Base-by-base conservation (phyloP, 1,140 invertebrate species). In the Ganaspis sp. region DNA sequence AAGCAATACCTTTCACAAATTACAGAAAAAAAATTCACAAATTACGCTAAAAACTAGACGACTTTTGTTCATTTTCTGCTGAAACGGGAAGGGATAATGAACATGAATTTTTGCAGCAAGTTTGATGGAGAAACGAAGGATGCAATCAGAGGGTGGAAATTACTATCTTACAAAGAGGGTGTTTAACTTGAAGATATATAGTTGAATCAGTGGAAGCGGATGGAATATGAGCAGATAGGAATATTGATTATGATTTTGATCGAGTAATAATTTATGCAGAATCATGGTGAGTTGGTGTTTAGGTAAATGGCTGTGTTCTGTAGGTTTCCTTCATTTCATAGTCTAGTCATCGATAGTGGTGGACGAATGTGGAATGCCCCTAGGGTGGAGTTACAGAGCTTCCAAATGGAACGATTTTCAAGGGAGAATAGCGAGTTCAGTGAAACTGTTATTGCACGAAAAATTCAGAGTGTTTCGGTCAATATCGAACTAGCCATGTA, bases 81-180 rank as follows among this genome's bases (percentile, higher is more conserved):
- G n/a, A n/a, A n/a, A n/a, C n/a, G n/a, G n/a, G n/a, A n/a, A n/a
- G n/a, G n/a, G n/a, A n/a, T n/a, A n/a, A n/a, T n/a, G n/a, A 34
- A 34, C 29, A 34, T 2, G 2, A 34, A 34, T 34, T 34, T 73
- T 77, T n/a, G 73, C 15, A 11, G 29, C 64, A 75, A 77, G 72
- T 76, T 81, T 69, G 72, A 78, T n/a, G n/a, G n/a, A 49, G 45
- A 49, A 49, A 49, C 45, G 45, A n/a, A 49, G 17, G 45, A 17
- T n/a, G 23, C 58, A 64, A 64, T 64, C 21, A 64, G 6, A 23
- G 15, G 4, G 23, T 34, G 58, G 58, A 64, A 64, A 64, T 64
- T n/a, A 64, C 58, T 64, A 23, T 64, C 58, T 3, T 64, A 29
- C 58, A 64, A 64, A 64, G 29, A 34, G 58, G 23, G 58, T 64